These are phyloP conservation scores for Brachyistius frenatus DNA, from an alignment of 2,113 vertebrate genomes.

Conservation along the genomic window DNA sequence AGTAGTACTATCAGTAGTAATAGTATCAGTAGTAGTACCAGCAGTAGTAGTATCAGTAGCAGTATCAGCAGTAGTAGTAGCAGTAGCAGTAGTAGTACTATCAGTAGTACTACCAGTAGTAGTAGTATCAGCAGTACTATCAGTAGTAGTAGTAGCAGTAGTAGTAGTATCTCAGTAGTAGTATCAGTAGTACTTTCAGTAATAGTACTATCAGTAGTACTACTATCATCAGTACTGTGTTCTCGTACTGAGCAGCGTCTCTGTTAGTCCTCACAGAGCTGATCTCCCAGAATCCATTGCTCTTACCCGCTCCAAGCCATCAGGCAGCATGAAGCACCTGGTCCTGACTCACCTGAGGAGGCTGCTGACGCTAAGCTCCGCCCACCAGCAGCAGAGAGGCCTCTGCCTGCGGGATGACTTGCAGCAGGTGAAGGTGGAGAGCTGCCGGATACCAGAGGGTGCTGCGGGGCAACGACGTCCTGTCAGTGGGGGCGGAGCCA, in stretches of 20 bases:
- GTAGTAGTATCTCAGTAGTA: too few relatives aligned
- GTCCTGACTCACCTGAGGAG: slow-evolving; percentile 58
- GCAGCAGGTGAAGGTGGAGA: neutral
- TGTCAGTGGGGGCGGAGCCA: too few relatives aligned
- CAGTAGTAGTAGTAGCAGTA: too few relatives aligned
- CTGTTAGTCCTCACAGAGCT: slow-evolving; percentile 3
- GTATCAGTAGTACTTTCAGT: neutral
- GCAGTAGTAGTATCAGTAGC: neutral
- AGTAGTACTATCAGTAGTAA: neutral
- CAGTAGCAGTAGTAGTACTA: too few relatives aligned
- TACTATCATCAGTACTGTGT: too few relatives aligned
- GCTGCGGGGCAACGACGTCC: neutral
- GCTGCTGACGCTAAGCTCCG: slow-evolving; percentile 42
- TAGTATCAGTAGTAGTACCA: neutral
- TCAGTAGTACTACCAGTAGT: too few relatives aligned
- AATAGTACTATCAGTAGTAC: neutral
- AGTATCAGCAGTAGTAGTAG: neutral
- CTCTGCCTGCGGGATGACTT: slow-evolving; percentile 36
- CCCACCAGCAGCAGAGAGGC: slow-evolving; percentile 16
- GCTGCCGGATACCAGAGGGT: slow-evolving; percentile 28
- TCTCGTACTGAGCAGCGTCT: neutral
- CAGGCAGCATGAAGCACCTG: slow-evolving; percentile 43
- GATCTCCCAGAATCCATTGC: slow-evolving; percentile 50
- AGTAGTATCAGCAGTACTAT: too few relatives aligned
- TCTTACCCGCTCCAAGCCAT: slow-evolving; percentile 9